These are phyloP conservation scores for Lasioglossum lativentre DNA, from an alignment of 2,888 invertebrate species.

Conservation along the genomic window DNA sequence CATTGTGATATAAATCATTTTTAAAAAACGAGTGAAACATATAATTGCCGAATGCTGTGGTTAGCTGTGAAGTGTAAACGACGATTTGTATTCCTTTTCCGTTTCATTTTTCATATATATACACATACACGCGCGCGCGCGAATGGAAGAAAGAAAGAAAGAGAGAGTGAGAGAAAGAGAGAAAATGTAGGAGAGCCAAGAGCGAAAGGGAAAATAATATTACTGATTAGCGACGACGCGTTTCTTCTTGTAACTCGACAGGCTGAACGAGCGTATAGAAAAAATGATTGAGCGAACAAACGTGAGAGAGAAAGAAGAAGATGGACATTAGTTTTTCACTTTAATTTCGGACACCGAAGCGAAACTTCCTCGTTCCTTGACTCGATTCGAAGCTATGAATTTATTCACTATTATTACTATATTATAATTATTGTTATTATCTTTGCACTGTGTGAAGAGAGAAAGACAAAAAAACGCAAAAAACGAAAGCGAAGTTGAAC, in stretches of 20 bases:
- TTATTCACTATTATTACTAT: slow-evolving; percentile 28
- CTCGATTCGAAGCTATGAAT: slow-evolving; percentile 29
- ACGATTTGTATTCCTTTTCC: slow-evolving; percentile 73
- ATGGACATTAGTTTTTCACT: slow-evolving; percentile 32
- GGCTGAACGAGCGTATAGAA: background rate
- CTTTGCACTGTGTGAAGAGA: slow-evolving; percentile 59
- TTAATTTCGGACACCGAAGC: slow-evolving; percentile 41
- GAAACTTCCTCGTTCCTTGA: slow-evolving; percentile 44
- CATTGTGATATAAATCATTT: slow-evolving; percentile 82
- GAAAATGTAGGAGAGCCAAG: background rate
- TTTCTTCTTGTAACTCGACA: background rate
- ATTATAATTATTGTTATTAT: slow-evolving; percentile 40
- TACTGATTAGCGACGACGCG: background rate
- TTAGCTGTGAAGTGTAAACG: slow-evolving; percentile 77
- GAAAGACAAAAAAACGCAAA: background rate
- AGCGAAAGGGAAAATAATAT: background rate
- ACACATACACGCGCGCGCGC: background rate
- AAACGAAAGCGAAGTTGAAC: slow-evolving; percentile 14
- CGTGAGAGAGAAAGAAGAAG: slow-evolving; percentile 7
- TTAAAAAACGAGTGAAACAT: slow-evolving; percentile 76
- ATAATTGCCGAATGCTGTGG: slow-evolving; percentile 78
- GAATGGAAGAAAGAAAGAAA: slow-evolving; percentile 9
- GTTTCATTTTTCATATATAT: slow-evolving; percentile 48
- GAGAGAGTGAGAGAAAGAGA: slow-evolving; percentile 17
- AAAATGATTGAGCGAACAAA: background rate